Conservation (phyloP, 2,888 invertebrate genomes). For the Idaea aversata region DNA sequence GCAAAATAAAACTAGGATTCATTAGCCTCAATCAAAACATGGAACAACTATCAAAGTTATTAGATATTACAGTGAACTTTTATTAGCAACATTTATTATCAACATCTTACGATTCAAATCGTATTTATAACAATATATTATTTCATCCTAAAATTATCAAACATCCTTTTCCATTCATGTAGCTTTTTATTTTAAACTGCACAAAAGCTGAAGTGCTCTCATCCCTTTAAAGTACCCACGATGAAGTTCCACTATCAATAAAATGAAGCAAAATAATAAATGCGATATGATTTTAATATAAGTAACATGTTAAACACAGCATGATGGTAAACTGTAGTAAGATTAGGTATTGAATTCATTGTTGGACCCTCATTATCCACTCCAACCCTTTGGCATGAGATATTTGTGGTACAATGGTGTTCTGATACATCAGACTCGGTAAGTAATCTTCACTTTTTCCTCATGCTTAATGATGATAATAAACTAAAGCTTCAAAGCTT, state of each 20-base stretch:
- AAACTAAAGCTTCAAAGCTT: too few relatives aligned
- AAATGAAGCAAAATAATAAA: not conserved
- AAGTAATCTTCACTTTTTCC: not conserved
- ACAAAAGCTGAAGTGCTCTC: not conserved
- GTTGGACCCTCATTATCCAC: slow-evolving; percentile 55
- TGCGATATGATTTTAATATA: not conserved
- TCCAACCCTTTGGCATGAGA: slow-evolving; percentile 50
- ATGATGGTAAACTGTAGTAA: slow-evolving; percentile 1
- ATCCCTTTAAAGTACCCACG: not conserved
- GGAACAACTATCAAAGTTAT: too few relatives aligned
- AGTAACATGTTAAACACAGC: not conserved
- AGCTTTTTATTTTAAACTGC: not conserved
- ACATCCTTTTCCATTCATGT: not conserved
- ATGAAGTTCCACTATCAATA: not conserved
- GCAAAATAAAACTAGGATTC: too few relatives aligned
- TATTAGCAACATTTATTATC: too few relatives aligned
- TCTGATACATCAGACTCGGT: not conserved
- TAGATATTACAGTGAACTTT: too few relatives aligned
- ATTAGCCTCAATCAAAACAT: too few relatives aligned
- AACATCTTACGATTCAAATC: too few relatives aligned
- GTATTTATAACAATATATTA: not conserved
- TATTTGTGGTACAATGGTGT: not conserved
- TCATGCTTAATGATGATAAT: not conserved
- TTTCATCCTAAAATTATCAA: not conserved
- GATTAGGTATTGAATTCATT: slow-evolving; percentile 30